Percentiles rank a stretch among this genome's conserved stretches.
Conservation (phyloP, 2,113 vertebrate genomes). For the Heptranchias perlo region DNA sequence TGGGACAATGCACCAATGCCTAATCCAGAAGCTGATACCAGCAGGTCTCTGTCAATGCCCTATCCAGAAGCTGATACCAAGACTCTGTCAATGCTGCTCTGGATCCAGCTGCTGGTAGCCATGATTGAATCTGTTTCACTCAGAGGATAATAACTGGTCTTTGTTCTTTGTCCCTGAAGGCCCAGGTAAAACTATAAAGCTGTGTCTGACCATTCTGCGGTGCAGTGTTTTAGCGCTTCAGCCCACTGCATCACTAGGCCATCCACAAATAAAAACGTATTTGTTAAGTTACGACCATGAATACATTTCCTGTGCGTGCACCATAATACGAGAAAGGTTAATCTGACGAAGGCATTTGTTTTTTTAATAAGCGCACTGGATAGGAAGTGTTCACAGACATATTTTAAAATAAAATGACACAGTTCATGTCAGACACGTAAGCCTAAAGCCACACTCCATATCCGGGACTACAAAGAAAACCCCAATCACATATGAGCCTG, state of each 20-base stretch:
- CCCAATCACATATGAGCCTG: slow-evolving; percentile 23
- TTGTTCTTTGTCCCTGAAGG: neutral
- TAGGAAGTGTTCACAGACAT: neutral
- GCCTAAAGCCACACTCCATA: slow-evolving; percentile 31
- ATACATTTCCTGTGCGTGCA: neutral
- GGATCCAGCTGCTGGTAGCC: neutral
- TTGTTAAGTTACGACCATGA: neutral
- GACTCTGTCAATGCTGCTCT: neutral
- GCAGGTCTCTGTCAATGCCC: neutral
- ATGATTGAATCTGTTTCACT: neutral
- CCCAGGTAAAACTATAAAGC: neutral
- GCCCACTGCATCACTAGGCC: neutral
- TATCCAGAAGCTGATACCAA: neutral
- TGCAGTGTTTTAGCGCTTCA: neutral
- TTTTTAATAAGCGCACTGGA: neutral
- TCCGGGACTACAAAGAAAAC: slow-evolving; percentile 34
- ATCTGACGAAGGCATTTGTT: neutral
- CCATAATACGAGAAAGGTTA: neutral
- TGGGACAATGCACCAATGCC: neutral
- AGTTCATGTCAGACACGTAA: slow-evolving; percentile 19
- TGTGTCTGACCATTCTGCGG: neutral
- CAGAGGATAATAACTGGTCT: neutral
- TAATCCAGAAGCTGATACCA: neutral
- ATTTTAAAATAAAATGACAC: slow-evolving; percentile 25
- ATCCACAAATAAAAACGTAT: neutral